Evolutionary conservation across 2,888 invertebrate species (phyloP), one percentile per base, ranked within the genome.

Genomic region (Dicranocentrus wangi): DNA sequence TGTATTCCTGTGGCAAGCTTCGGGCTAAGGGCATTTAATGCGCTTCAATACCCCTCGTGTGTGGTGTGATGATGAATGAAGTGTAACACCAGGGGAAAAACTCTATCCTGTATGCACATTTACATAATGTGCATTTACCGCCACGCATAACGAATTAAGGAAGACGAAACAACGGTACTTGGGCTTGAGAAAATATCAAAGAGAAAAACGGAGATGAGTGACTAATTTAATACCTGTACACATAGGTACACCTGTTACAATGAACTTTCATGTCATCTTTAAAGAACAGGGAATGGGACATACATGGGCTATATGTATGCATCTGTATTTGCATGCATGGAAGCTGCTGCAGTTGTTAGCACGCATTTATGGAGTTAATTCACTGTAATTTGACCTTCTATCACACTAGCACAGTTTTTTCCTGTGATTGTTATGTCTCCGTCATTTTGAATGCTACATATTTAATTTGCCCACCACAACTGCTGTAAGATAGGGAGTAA

Each of bases 371-470:
- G 43, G 19, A 55, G 58, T 76, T 76, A 47, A 47, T 47, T 76
- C 39, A 76, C 43, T 43, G 27, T 17, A 53, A 23, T 25, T 66
- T 76, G 75, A 76, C 75, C 75, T 76, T 76, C 66, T 76, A 68
- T 76, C 75, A 76, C 68, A 76, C 66, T 76, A 66, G 68, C 75
- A 76, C 66, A 76, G 75, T 66, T 76, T 68, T n/a, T 76, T 68
- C 75, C 68, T 66, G 75, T 76, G 66, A 76, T 76, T 76, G 58
- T 73, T 76, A 25, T 28, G 66, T 68, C 58, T 76, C 75, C 66
- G 42, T 60, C 28, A 28, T 47, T 7, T 66, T 28, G 51, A 43
- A 27, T 66, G 27, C 43, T 15, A 17, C 42, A 65, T 28, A 42
- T 15, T 21, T 65, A 42, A 65, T 65, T 43, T 43, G 13, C 25